Evolutionary conservation across 2,797 vertebrate species (phyloP), one percentile per base, ranked within the genome.

Genomic region (Acropternis orthonyx): DNA sequence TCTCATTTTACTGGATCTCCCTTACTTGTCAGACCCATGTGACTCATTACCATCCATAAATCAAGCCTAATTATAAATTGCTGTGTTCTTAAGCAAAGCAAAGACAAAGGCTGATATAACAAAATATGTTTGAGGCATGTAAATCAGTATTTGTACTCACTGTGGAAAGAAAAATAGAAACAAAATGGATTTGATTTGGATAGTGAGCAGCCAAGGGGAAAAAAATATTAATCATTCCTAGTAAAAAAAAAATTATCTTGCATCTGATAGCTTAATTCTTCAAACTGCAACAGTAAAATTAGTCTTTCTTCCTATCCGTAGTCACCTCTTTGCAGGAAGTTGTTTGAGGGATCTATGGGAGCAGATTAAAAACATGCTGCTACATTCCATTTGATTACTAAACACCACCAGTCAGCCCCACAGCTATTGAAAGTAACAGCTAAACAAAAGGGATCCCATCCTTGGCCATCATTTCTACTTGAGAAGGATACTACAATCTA

Each of bases 51-150:
- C 80, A 82, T 69, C 62, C 37, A 26, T 46, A 93, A 78, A 96
- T 97, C 75, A 81, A 82, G 58, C 37, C 85, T 61, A 73, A 88
- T 78, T 91, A 82, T 67, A 59, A 84, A 89, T 71, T 71, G 18
- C 15, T 75, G 36, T 68, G 10, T 26, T 88, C 43, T 66, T 85
- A 66, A 74, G 62, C 65, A 65, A 80, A 69, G 19, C 4, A 28
- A 91, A 94, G 49, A 32, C 39, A 68, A 4, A 24, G 34, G 21
- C n/a, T 65, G 34, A 43, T 49, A 67, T 28, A 63, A 30, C 7
- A 61, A 67, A 32, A 61, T 46, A 24, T 34, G 14, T 75, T 75
- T 79, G 51, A 93, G 36, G 20, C 72, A 55, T 8, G 26, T 41
- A 85, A 92, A 46, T 63, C 36, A 55, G 36, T 52, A 59, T 49